These are phyloP conservation scores for Punctoribates punctum DNA, from an alignment of 2,888 invertebrate species.

Conservation along the genomic window DNA sequence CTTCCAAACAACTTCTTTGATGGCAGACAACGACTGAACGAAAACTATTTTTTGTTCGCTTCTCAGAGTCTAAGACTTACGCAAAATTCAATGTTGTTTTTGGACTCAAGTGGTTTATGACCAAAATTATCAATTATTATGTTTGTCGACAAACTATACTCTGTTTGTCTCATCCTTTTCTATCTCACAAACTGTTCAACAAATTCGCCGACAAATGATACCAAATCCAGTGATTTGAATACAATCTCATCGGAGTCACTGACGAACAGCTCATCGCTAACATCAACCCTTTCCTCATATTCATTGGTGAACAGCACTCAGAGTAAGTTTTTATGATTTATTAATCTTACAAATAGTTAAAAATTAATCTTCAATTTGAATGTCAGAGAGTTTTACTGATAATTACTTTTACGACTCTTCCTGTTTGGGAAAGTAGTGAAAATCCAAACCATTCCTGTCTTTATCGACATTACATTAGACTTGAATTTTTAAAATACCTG, in stretches of 20 bases:
- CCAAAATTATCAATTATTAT: neutral
- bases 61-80: too few relatives aligned
- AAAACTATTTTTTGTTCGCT: neutral
- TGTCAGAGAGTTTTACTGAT: neutral
- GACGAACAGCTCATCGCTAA: neutral
- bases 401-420: too few relatives aligned
- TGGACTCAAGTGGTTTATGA: neutral
- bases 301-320: neutral
- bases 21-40: neutral
- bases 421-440: too few relatives aligned
- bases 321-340: neutral
- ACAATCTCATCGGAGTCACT: neutral
- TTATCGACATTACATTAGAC: too few relatives aligned
- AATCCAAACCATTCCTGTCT: too few relatives aligned
- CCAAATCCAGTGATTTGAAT: neutral
- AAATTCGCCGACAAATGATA: neutral
- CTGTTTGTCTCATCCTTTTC: neutral
- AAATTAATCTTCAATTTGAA: too few relatives aligned
- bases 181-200: neutral
- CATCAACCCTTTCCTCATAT: neutral
- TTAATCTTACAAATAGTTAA: too few relatives aligned
- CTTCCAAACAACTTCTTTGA: conserved; percentile 2
- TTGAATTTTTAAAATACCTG: too few relatives aligned
- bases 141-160: neutral
- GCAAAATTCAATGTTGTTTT: neutral